phyloP scores from a whole-genome alignment of 1,140 invertebrate genomes.

The Drosophila aff. region DNA sequence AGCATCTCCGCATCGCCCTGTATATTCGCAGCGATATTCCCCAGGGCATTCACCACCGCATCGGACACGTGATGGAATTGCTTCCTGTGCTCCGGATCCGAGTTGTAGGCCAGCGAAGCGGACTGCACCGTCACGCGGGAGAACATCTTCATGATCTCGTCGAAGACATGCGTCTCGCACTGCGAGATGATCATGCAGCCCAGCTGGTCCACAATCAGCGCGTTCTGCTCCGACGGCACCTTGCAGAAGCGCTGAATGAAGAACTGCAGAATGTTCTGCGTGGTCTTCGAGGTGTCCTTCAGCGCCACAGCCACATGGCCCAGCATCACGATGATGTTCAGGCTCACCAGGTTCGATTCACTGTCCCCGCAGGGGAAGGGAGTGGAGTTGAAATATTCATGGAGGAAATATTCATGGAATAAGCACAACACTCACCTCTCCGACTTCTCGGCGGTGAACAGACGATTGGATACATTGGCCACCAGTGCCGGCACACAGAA shows the following conservation, averaged over 20 bases:
- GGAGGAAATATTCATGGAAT: background rate
- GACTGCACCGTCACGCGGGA: slow-evolving; percentile 97
- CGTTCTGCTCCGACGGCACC: slow-evolving; percentile 94
- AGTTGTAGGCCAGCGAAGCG: slow-evolving; percentile 94
- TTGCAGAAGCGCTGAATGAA: slow-evolving; percentile 98
- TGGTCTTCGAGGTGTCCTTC: slow-evolving; percentile 95
- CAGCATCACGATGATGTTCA: slow-evolving; percentile 98
- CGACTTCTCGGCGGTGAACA: slow-evolving; percentile 95
- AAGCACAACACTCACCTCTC: slow-evolving; percentile 85
- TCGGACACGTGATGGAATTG: slow-evolving; percentile 92
- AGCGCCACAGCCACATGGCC: slow-evolving; percentile 98
- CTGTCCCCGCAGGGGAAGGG: too few species aligned
- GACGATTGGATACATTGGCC: slow-evolving; percentile 96
- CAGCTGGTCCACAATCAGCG: slow-evolving; percentile 97
- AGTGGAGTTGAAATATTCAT: too few species aligned
- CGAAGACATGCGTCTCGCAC: slow-evolving; percentile 93
- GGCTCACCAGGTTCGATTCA: slow-evolving; percentile 95
- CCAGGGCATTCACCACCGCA: slow-evolving; percentile 97
- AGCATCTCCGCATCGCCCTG: slow-evolving; percentile 94
- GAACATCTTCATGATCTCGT: slow-evolving; percentile 99
- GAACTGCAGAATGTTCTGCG: slow-evolving; percentile 98
- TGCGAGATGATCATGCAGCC: slow-evolving; percentile 98
- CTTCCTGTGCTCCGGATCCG: slow-evolving; percentile 88
- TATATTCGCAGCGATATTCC: slow-evolving; percentile 97
- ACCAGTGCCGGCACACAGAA: slow-evolving; percentile 97